Evolutionary conservation across 2,888 invertebrate species (phyloP).

Genomic region (Oxystoma pomonae): DNA sequence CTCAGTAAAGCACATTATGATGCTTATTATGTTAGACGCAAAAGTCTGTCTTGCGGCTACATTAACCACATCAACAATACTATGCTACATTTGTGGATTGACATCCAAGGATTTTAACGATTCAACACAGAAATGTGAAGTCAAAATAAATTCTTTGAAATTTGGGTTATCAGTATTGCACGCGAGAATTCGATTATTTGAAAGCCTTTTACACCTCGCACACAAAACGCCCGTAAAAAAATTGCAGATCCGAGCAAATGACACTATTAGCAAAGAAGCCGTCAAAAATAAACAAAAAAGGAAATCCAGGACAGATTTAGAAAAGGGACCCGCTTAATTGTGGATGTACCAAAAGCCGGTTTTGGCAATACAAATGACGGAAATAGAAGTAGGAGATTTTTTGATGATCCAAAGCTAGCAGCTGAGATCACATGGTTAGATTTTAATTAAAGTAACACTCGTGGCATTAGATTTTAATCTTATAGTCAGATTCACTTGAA

Average conservation of each 20-base stretch:
- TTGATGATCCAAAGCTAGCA: too few species aligned
- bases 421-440: conserved; percentile 16
- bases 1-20: not conserved
- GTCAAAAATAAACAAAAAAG: conserved; percentile 1
- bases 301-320: conserved; percentile 12
- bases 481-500: too few species aligned
- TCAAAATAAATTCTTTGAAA: conserved; percentile 11
- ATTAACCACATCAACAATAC: not conserved
- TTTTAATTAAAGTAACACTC: conserved; percentile 9
- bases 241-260: conserved; percentile 6
- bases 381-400: conserved; percentile 20
- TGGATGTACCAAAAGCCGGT: conserved; percentile 17
- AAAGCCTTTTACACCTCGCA: too few species aligned
- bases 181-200: conserved; percentile 27
- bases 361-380: conserved; percentile 23
- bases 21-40: conserved; percentile 3
- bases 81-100: conserved; percentile 6
- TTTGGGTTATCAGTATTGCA: conserved; percentile 28
- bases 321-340: conserved; percentile 10
- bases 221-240: conserved; percentile 25
- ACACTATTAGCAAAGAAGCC: not conserved
- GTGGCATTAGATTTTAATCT: too few species aligned
- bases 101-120: conserved; percentile 20
- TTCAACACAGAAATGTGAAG: conserved; percentile 1
- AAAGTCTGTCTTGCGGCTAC: conserved; percentile 1